Evolutionary conservation across 2,797 vertebrate species (phyloP).

Genomic region (Dendrocincla tyrannina): DNA sequence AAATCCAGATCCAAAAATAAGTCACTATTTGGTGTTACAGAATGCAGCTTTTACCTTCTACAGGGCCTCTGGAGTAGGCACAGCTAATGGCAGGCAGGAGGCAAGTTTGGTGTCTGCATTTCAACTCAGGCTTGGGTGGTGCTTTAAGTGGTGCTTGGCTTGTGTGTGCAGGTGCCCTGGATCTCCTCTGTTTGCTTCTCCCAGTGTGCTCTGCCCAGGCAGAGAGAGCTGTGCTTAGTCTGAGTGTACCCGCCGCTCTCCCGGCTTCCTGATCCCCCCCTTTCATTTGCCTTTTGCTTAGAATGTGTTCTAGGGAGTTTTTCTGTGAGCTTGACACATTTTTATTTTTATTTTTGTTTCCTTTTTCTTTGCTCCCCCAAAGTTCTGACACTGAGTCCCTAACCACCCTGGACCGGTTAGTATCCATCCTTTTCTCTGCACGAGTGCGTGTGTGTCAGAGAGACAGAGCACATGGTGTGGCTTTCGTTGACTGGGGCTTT

Average conservation of each 20-base stretch:
- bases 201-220: neutral
- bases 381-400: conserved; percentile 99
- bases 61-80: neutral
- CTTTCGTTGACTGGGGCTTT: conserved; percentile 58
- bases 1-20: neutral
- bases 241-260: neutral
- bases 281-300: conserved; percentile 76
- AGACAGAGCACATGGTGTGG: conserved; percentile 67
- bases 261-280: neutral
- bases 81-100: neutral
- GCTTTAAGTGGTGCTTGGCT: conserved; percentile 67
- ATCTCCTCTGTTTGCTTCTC: conserved; percentile 35
- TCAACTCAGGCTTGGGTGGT: neutral
- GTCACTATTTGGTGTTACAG: neutral
- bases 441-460: conserved; percentile 81
- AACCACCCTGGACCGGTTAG: conserved; percentile 99
- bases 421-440: conserved; percentile 92
- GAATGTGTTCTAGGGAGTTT: conserved; percentile 73
- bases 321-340: conserved; percentile 94
- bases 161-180: conserved; percentile 49
- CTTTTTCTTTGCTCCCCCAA: conserved; percentile 91
- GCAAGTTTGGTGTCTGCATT: conserved; percentile 1
- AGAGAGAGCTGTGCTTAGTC: conserved; percentile 30
- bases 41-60: neutral
- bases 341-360: conserved; percentile 79